Evolutionary conservation across 2,113 vertebrate species (phyloP).

Genomic region (Gavialis gangeticus): DNA sequence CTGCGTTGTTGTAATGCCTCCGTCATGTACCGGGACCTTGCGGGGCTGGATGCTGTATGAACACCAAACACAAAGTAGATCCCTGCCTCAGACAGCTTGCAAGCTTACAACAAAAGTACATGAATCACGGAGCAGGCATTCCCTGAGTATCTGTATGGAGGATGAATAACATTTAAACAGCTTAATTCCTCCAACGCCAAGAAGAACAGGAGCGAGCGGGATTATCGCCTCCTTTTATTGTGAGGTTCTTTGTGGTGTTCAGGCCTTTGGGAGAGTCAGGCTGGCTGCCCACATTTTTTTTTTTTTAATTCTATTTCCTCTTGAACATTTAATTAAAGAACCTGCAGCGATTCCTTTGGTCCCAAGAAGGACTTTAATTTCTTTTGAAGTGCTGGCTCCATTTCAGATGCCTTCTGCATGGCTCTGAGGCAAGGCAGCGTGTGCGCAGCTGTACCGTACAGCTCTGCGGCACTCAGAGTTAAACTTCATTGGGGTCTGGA

Average conservation of each 20-base stretch:
- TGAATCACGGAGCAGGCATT: background rate
- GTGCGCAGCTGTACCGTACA: background rate
- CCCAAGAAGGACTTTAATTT: slow-evolving; percentile 37
- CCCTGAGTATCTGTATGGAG: too few species aligned
- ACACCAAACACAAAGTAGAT: background rate
- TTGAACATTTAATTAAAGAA: slow-evolving; percentile 43
- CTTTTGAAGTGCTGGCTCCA: background rate
- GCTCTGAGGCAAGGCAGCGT: rapidly evolving
- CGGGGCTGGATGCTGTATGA: background rate
- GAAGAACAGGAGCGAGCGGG: background rate
- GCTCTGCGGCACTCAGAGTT: background rate
- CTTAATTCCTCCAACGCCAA: background rate
- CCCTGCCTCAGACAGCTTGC: background rate
- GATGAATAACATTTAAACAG: background rate
- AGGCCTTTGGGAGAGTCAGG: slow-evolving; percentile 42
- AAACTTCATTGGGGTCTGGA: background rate
- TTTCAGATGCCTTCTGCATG: background rate
- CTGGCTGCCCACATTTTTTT: slow-evolving; percentile 12
- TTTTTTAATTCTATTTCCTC: slow-evolving; percentile 36
- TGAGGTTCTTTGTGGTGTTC: background rate
- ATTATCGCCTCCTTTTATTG: slow-evolving; percentile 52
- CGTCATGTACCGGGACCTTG: background rate
- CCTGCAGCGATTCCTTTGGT: background rate
- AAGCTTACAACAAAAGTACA: background rate
- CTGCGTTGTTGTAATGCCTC: background rate